phyloP scores from a whole-genome alignment of 2,888 invertebrate species.

The Himalopsyche anomala region DNA sequence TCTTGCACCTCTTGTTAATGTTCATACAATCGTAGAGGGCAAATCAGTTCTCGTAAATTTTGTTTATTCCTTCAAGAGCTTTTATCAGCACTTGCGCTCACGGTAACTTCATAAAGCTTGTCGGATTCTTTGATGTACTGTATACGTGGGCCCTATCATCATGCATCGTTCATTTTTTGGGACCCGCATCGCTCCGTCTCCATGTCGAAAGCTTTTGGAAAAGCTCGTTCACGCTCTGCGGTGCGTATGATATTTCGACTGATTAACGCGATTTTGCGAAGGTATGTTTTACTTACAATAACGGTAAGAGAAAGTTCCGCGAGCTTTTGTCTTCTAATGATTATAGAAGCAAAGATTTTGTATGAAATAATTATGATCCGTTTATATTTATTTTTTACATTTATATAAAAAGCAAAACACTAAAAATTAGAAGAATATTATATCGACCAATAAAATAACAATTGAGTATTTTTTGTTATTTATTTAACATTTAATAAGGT shows the following conservation, averaged over 20 bases:
- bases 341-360: no score
- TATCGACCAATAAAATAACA: no score
- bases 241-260: constrained; percentile 8
- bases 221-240: constrained; percentile 20
- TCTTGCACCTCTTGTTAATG: background rate
- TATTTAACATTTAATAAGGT: no score
- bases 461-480: no score
- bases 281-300: constrained; percentile 10
- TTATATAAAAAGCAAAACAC: no score
- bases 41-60: constrained; percentile 26
- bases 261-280: constrained; percentile 24
- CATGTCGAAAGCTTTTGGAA: background rate
- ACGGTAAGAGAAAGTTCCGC: background rate
- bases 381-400: no score
- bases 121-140: constrained; percentile 33
- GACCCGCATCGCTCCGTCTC: constrained; percentile 37
- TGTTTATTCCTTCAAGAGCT: constrained; percentile 35
- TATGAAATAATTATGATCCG: no score
- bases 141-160: constrained; percentile 38
- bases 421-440: no score
- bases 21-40: background rate
- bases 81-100: constrained; percentile 38
- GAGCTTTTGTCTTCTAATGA: background rate
- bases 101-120: constrained; percentile 29
- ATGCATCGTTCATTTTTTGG: constrained; percentile 40